Evolutionary conservation across 1,140 invertebrate species (phyloP).

Genomic region (Drosophila persimilis): DNA sequence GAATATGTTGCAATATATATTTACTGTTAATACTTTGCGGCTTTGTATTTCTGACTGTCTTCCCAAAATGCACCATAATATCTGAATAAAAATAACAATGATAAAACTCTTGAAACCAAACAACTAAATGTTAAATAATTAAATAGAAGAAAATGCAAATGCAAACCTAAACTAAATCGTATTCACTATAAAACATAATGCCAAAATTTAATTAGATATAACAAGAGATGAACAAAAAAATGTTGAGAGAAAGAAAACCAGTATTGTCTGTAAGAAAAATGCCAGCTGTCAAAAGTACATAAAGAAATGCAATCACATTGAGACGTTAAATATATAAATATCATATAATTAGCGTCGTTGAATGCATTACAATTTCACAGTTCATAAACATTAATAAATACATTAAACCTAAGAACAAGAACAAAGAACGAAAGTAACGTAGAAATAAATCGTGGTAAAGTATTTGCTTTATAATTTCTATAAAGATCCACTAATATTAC

Average conservation of each 20-base stretch:
- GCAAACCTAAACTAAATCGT: conserved; percentile 33
- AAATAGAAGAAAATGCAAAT: conserved; percentile 5
- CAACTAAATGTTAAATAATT: conserved; percentile 12
- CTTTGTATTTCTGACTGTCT: conserved; percentile 68
- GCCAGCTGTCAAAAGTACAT: conserved; percentile 53
- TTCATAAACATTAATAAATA: conserved; percentile 34
- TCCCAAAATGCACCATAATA: conserved; percentile 42
- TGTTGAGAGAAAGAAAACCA: neutral
- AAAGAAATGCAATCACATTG: conserved; percentile 30
- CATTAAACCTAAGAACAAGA: conserved; percentile 32
- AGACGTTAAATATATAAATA: conserved; percentile 21
- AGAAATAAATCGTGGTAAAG: conserved; percentile 12
- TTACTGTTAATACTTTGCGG: conserved; percentile 29
- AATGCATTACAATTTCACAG: conserved; percentile 20
- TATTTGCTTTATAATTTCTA: conserved; percentile 21
- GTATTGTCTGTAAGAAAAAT: conserved; percentile 32
- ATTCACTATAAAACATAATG: conserved; percentile 31
- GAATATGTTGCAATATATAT: conserved; percentile 24
- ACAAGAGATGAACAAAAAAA: neutral
- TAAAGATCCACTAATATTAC: conserved; percentile 41
- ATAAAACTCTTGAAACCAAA: neutral
- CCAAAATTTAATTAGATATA: conserved; percentile 29
- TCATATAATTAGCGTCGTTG: conserved; percentile 37
- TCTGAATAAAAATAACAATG: too few relatives aligned
- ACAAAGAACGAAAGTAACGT: conserved; percentile 10